A percentile compares a stretch with the other conserved stretches of the same genome.
phyloP scores from a whole-genome alignment of 1,140 invertebrate species.

The Sipha flava region DNA sequence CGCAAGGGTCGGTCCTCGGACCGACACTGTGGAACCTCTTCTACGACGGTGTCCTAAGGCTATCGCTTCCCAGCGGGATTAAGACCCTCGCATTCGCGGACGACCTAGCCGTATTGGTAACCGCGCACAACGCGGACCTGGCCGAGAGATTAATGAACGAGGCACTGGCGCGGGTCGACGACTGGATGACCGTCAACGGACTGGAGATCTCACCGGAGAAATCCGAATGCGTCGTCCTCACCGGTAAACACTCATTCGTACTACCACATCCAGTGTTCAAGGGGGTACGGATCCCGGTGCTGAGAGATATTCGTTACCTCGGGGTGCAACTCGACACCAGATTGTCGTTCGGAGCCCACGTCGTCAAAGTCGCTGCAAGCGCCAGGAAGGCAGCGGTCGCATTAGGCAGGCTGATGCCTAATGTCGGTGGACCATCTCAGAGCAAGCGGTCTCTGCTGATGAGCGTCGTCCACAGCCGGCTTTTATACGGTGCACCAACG shows the following conservation, averaged over 20 bases:
- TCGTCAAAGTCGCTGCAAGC: not conserved
- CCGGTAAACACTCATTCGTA: fast-evolving
- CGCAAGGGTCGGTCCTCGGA: not conserved
- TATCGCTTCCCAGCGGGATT: not conserved
- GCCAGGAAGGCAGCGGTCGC: not conserved
- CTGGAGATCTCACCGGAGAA: not conserved
- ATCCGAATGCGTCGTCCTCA: not conserved
- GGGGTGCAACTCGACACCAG: not conserved
- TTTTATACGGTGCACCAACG: not conserved
- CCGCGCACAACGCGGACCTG: fast-evolving
- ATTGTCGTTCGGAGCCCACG: not conserved
- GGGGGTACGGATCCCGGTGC: not conserved
- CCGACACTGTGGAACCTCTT: constrained; percentile 8
- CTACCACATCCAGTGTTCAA: not conserved
- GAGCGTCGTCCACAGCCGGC: not conserved
- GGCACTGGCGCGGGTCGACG: fast-evolving
- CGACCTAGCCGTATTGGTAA: no score
- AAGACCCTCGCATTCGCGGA: no score
- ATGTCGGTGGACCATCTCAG: not conserved
- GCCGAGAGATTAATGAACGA: fast-evolving
- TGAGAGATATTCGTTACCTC: not conserved
- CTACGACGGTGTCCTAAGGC: constrained; percentile 49
- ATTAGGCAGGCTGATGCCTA: not conserved
- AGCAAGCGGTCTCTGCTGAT: not conserved
- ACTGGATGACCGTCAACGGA: not conserved